phyloP scores from a whole-genome alignment of 2,888 invertebrate genomes.

The Sepioteuthis lessoniana region DNA sequence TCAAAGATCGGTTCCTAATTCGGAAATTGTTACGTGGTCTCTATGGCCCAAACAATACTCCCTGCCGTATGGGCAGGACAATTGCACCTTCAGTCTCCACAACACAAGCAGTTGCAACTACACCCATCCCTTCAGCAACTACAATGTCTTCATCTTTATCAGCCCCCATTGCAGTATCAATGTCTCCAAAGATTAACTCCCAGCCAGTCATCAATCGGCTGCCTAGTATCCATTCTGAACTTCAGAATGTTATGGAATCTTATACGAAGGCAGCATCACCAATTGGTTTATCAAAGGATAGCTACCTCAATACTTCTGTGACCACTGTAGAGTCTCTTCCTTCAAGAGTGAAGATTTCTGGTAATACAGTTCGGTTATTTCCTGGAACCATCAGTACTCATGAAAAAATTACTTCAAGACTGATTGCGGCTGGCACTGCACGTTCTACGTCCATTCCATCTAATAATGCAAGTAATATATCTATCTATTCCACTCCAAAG shows the following conservation, averaged over 20 bases:
- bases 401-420: neutral
- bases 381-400: neutral
- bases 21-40: slow-evolving; percentile 55
- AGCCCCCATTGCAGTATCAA: neutral
- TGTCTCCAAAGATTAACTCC: neutral
- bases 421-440: neutral
- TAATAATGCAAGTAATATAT: neutral
- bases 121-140: neutral
- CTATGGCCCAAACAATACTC: slow-evolving; percentile 40
- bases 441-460: neutral
- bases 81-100: slow-evolving; percentile 4
- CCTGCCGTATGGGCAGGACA: slow-evolving; percentile 37
- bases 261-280: neutral
- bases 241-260: neutral
- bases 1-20: slow-evolving; percentile 57
- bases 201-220: neutral
- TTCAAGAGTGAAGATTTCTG: neutral
- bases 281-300: neutral
- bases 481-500: neutral
- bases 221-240: neutral
- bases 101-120: neutral
- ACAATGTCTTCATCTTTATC: neutral
- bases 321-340: neutral
- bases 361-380: neutral
- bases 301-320: neutral